Conservation (phyloP, 2,797 vertebrate species). For the Lophius americanus region DNA sequence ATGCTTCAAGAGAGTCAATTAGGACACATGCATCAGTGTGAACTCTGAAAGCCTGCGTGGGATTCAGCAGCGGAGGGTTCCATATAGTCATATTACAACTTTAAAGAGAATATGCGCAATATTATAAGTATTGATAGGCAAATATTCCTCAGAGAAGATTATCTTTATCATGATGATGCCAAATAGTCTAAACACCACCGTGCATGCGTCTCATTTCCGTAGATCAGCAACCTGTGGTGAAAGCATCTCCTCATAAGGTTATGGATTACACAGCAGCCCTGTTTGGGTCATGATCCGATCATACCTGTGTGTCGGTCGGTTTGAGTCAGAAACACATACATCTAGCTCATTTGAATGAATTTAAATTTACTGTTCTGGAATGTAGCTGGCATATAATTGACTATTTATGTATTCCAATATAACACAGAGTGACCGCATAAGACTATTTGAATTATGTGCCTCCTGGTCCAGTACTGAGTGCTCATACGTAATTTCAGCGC, state of each 20-base stretch:
- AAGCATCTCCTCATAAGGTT: conserved; percentile 57
- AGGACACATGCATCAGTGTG: not conserved
- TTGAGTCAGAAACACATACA: conserved; percentile 29
- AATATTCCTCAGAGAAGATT: conserved; percentile 43
- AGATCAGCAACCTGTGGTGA: conserved; percentile 48
- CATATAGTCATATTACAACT: conserved; percentile 22
- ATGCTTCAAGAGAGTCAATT: not conserved
- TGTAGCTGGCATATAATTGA: conserved; percentile 59
- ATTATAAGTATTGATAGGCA: conserved; percentile 51
- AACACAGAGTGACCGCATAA: conserved; percentile 22
- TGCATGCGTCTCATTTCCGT: conserved; percentile 51
- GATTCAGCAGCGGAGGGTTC: not conserved
- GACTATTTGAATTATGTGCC: not conserved
- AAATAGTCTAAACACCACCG: conserved; percentile 33
- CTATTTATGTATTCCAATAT: conserved; percentile 29
- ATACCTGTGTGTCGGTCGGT: conserved; percentile 24
- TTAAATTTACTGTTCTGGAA: conserved; percentile 60
- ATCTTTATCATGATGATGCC: conserved; percentile 7
- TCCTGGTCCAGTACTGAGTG: too few species aligned
- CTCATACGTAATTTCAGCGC: conserved; percentile 27
- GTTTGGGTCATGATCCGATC: conserved; percentile 31
- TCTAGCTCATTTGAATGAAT: conserved; percentile 59
- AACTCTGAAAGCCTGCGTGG: conserved; percentile 13
- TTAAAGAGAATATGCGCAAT: conserved; percentile 21
- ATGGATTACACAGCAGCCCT: conserved; percentile 19